Conservation (phyloP, 92 coral and sea anemone genomes). For the Epizoanthus fatuus region DNA sequence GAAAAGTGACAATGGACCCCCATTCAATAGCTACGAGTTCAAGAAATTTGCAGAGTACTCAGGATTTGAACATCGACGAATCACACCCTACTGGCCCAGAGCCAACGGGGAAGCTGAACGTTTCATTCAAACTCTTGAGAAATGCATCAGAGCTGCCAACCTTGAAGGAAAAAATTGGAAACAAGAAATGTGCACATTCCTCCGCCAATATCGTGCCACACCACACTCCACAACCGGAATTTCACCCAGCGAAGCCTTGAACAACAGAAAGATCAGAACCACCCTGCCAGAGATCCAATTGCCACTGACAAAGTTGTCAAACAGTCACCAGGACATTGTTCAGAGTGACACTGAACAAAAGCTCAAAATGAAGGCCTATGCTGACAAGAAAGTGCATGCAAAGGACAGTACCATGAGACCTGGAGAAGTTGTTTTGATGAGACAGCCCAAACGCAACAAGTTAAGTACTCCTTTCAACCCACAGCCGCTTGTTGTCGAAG, state of each 20-base stretch:
- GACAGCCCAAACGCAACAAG: constrained; percentile 69
- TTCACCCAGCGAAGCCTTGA: background rate
- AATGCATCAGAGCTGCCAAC: constrained; percentile 40
- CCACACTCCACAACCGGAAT: constrained; percentile 58
- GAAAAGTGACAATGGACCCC: no score
- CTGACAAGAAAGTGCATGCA: constrained; percentile 48
- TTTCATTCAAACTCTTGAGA: constrained; percentile 33
- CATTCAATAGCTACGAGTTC: constrained; percentile 20
- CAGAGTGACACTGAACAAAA: constrained; percentile 45
- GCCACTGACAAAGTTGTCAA: no score
- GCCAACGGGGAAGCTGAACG: constrained; percentile 56
- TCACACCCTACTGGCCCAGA: constrained; percentile 56
- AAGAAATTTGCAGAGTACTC: constrained; percentile 51
- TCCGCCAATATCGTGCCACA: constrained; percentile 62
- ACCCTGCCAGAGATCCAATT: no score
- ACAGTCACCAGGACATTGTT: no score
- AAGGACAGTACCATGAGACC: constrained; percentile 37
- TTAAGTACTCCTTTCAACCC: constrained; percentile 69
- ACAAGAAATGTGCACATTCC: constrained; percentile 26
- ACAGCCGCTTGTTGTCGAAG: constrained; percentile 53
- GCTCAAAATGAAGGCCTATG: constrained; percentile 46
- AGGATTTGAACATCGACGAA: constrained; percentile 51
- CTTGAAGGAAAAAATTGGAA: constrained; percentile 19
- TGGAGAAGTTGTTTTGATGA: constrained; percentile 30
- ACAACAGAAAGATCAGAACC: no score